phyloP scores from a whole-genome alignment of 2,797 vertebrate species.

The Adelosebastes latens region DNA sequence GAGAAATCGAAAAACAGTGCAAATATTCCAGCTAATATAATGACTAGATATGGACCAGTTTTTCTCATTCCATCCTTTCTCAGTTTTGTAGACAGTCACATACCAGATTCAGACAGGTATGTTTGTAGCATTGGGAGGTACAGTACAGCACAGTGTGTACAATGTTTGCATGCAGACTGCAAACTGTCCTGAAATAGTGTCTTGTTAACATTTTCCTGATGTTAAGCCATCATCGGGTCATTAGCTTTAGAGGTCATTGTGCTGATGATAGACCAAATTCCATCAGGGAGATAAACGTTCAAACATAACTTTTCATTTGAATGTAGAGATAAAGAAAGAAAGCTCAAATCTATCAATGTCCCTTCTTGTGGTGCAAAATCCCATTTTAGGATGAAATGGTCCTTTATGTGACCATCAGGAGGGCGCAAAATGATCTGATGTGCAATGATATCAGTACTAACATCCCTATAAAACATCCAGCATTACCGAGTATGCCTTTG shows the following conservation, averaged over 20 bases:
- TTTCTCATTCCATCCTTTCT: not conserved
- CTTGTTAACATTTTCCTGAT: not conserved
- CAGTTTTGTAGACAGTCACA: not conserved
- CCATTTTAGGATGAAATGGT: constrained; percentile 14
- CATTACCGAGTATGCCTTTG: not conserved
- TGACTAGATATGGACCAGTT: constrained; percentile 6
- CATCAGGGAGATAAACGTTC: constrained; percentile 9
- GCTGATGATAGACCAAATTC: not conserved
- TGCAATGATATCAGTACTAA: constrained; percentile 8
- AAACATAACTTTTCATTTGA: constrained; percentile 4
- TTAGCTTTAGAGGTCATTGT: not conserved
- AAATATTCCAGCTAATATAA: constrained; percentile 14
- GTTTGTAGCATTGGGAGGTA: not conserved
- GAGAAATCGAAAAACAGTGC: constrained; percentile 7
- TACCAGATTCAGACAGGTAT: not conserved
- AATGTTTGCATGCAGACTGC: not conserved
- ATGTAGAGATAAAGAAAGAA: not conserved
- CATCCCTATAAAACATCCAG: constrained; percentile 11
- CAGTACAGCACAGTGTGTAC: not conserved
- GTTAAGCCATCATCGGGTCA: not conserved
- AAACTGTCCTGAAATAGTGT: not conserved
- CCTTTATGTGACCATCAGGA: not conserved
- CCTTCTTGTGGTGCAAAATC: not conserved
- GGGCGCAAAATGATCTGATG: not conserved
- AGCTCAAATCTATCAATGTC: not conserved